Conservation (phyloP, 2,113 vertebrate genomes). For the Plecotus auritus region DNA sequence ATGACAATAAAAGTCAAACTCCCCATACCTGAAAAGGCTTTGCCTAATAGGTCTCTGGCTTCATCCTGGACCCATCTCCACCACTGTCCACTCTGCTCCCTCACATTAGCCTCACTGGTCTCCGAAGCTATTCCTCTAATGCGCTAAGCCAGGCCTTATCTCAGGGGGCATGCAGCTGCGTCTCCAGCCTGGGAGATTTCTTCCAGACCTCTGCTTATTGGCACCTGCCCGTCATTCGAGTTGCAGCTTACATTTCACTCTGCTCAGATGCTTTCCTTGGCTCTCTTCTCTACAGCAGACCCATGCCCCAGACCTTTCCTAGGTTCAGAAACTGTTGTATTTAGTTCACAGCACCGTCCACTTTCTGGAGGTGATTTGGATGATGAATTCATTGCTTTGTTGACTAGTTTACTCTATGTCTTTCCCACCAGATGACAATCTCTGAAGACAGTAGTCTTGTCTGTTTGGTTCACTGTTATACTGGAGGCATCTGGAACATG, state of each 20-base stretch:
- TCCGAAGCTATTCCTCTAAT: not conserved
- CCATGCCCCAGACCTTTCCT: rapidly evolving
- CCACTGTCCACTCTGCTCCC: not conserved
- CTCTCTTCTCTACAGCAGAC: not conserved
- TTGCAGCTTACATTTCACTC: too few relatives aligned
- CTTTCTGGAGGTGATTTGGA: not conserved
- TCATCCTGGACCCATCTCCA: too few relatives aligned
- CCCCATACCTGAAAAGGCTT: not conserved
- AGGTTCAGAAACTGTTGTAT: not conserved
- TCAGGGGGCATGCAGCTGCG: rapidly evolving
- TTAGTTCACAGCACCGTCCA: not conserved
- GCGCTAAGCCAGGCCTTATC: not conserved
- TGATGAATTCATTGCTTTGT: not conserved
- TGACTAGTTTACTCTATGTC: not conserved
- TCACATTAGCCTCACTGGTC: not conserved
- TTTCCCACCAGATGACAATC: not conserved
- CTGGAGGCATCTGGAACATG: not conserved
- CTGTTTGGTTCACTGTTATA: not conserved
- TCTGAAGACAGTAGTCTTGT: not conserved
- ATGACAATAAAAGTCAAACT: not conserved
- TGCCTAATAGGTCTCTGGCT: not conserved
- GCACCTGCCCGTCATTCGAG: not conserved
- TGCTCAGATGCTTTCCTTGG: not conserved
- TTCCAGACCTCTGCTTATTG: not conserved
- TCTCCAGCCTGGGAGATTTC: not conserved